Evolutionary conservation across 64 coral and sea anemone species (phyloP), one percentile per base, ranked within the genome.

Genomic region (Pocillopora verrucosa): DNA sequence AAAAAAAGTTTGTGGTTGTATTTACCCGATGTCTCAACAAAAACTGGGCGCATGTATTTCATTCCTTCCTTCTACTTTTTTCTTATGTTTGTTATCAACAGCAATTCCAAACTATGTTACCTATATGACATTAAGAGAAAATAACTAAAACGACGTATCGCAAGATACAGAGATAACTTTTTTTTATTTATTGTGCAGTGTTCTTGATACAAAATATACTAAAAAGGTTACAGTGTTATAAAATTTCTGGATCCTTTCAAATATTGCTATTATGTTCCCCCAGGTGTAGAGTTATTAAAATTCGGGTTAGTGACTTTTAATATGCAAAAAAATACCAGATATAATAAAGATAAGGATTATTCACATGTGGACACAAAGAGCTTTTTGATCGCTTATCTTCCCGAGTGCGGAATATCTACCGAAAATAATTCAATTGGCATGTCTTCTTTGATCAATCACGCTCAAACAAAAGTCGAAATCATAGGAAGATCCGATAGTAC

Each of bases 331-430:
- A 83, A 78, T 75, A 24, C 74, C 57, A 65, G 81, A 76, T 91
- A 76, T 73, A 87, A 92, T 87, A 51, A 74, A 76, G 74, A 92
- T 92, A 80, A 87, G 83, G 63, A 77, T 58, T 80, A 80, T 92
- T 92, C 82, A 92, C 90, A 87, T 92, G 90, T 92, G 90, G 57
- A 34, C 90, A 92, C 90, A 92, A 92, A 87, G 77, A 83, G 34
- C 13, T 68, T 61, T 82, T 92, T 86, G 90, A 92, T 92, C 74
- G 79, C 90, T 92, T 92, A 92, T 92, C 90, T 77, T 9, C 10
- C 82, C 64, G 35, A 72, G 82, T 13, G 68, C 65, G 25, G 82
- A 72, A 72, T 58, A 37, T 56, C 62, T 12, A 13, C 65, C 1
- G 57, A 85, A 45, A 67, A n/a, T 45, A 85, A 85, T 85, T 85